Percentiles rank a stretch among this genome's conserved stretches.
Evolutionary conservation across 2,113 vertebrate genomes (phyloP).

Genomic region (Amblyornis subalaris): DNA sequence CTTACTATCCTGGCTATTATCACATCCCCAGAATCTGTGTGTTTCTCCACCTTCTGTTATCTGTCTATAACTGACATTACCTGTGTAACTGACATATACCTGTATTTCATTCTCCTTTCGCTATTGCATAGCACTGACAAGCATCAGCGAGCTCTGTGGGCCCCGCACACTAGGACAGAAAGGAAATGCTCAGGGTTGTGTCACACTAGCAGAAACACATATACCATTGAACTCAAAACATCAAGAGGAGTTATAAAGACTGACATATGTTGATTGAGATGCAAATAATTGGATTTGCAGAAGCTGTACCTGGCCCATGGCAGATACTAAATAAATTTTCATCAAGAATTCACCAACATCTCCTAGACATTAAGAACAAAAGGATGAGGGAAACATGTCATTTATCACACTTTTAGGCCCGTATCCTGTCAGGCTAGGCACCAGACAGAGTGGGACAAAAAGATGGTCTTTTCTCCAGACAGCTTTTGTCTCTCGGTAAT

Average conservation of each 20-base stretch:
- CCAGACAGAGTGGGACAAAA: background rate
- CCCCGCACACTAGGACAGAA: background rate
- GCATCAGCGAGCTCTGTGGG: background rate
- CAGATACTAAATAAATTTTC: background rate
- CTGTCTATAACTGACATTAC: background rate
- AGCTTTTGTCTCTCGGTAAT: background rate
- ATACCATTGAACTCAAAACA: background rate
- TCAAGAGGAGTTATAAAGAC: background rate
- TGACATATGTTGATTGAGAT: background rate
- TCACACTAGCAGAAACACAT: background rate
- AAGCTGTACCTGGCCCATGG: background rate
- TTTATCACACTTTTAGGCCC: background rate
- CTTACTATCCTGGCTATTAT: background rate
- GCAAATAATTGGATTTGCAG: conserved; percentile 1
- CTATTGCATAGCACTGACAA: background rate
- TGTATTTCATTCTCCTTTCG: background rate
- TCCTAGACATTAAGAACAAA: background rate
- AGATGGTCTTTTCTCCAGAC: background rate
- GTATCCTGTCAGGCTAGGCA: background rate
- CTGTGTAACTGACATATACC: background rate
- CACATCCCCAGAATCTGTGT: background rate
- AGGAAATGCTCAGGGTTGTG: background rate
- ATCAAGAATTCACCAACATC: background rate
- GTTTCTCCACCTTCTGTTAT: background rate
- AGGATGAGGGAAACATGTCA: background rate